Base-by-base conservation (phyloP, 2,113 vertebrate genomes). In the Brachyhypopomus occidentalis region DNA sequence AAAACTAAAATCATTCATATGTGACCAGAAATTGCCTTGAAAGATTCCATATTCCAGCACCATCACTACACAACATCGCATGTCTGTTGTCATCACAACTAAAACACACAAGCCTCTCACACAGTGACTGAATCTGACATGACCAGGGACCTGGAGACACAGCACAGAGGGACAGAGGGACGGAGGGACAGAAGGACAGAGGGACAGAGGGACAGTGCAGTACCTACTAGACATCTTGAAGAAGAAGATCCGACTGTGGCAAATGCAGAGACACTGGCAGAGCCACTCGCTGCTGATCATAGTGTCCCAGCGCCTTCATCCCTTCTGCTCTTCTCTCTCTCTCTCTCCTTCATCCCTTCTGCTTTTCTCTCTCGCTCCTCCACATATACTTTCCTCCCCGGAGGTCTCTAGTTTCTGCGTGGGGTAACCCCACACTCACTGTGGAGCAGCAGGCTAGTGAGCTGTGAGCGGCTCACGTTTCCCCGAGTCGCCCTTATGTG, bases 211-310 rank as follows among this genome's bases (percentile, higher is more conserved):
- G 72, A 45, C 64, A 2, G 17, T 48, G 71, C 3, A 27, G 78
- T 94, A 96, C 97, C 94, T 98, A 99, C 97, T 98, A 81, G 93
- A 96, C 94, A 98, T 96, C 88, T 93, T 95, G 95, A 96, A 97
- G 89, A 98, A 92, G 90, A 97, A 34, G 91, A 96, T 86, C 81
- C 95, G 96, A 90, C 93, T 91, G 92, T 94, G 95, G 93, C 96
- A 99, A 92, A 97, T 85, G 90, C 97, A 98, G 92, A 96, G 94
- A 91, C 97, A 99, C 89, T 95, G 96, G 92, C 95, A 96, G 83
- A 96, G 87, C 95, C 96, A 97, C 91, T 96, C 96, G 89, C 94
- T 92, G 94, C 94, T 95, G 90, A 97, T 92, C 95, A 96, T 96
- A 85, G 90, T 87, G 91, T 41, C 17, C 78, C 74, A n/a, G n/a